Conservation (phyloP, 2,888 invertebrate genomes). For the Pteria penguin region DNA sequence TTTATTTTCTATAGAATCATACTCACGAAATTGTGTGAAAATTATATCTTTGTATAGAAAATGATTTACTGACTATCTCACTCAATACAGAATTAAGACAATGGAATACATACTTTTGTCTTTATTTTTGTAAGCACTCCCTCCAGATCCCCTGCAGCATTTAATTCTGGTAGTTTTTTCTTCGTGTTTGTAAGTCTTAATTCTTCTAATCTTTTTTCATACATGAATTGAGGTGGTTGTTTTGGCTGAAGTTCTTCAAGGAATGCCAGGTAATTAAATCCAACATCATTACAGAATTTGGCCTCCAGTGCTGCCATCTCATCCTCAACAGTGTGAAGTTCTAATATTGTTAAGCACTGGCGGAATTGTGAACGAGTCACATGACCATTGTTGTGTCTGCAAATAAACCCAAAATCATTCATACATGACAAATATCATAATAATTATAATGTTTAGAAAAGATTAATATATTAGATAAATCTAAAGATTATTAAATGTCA, state of each 20-base stretch:
- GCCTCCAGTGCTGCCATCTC: conserved; percentile 78
- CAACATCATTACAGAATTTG: conserved; percentile 77
- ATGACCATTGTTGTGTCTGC: conserved; percentile 79
- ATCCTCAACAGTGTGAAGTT: conserved; percentile 71
- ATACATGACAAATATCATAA: neutral
- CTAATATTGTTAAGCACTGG: conserved; percentile 77
- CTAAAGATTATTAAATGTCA: too few relatives aligned
- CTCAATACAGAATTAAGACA: too few relatives aligned
- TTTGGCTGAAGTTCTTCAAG: conserved; percentile 75
- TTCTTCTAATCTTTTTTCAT: conserved; percentile 73
- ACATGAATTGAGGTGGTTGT: conserved; percentile 70
- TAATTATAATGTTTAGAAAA: neutral
- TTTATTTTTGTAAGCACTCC: conserved; percentile 76
- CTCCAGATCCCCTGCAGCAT: conserved; percentile 73
- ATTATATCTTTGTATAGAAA: too few relatives aligned
- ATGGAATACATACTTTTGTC: conserved; percentile 77
- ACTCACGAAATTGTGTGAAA: too few relatives aligned
- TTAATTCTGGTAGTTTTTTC: conserved; percentile 66
- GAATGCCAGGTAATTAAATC: conserved; percentile 78
- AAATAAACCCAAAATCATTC: conserved; percentile 23
- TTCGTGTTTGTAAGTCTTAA: conserved; percentile 69
- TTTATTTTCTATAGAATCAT: too few relatives aligned
- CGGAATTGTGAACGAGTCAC: conserved; percentile 78
- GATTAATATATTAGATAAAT: neutral
- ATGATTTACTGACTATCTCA: too few relatives aligned